Conservation (phyloP, 2,888 invertebrate species). For the Tribolium freemani region DNA sequence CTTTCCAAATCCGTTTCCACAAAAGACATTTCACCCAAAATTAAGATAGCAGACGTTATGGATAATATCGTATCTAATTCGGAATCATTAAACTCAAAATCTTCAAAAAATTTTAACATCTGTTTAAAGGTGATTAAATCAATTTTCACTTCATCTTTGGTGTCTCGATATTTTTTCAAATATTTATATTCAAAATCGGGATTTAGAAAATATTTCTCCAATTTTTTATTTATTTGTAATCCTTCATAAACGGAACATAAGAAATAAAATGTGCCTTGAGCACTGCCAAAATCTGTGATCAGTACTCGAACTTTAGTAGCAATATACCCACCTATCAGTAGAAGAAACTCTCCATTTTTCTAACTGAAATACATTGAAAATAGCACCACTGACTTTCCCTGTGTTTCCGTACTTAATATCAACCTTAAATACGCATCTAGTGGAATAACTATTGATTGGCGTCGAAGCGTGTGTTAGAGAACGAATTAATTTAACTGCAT, state of each 20-base stretch:
- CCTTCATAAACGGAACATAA: slow-evolving; percentile 93
- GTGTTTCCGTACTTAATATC: slow-evolving; percentile 86
- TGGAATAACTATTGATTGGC: slow-evolving; percentile 87
- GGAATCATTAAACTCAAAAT: slow-evolving; percentile 80
- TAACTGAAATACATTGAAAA: slow-evolving; percentile 87
- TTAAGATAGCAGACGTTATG: slow-evolving; percentile 80
- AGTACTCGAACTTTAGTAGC: background rate
- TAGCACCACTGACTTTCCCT: slow-evolving; percentile 90
- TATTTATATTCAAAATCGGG: slow-evolving; percentile 81
- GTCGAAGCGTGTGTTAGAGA: slow-evolving; percentile 89
- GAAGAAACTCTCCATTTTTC: slow-evolving; percentile 92
- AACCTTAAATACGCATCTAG: slow-evolving; percentile 80
- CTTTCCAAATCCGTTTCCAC: slow-evolving; percentile 78
- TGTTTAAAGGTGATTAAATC: slow-evolving; percentile 75
- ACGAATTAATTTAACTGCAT: slow-evolving; percentile 80
- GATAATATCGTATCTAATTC: slow-evolving; percentile 80
- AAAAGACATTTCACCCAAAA: slow-evolving; percentile 86
- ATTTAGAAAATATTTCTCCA: slow-evolving; percentile 78
- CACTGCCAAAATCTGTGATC: slow-evolving; percentile 70
- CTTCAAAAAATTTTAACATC: slow-evolving; percentile 75
- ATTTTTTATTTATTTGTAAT: slow-evolving; percentile 77
- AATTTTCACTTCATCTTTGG: slow-evolving; percentile 70
- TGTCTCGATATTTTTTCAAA: slow-evolving; percentile 68
- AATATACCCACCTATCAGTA: slow-evolving; percentile 75
- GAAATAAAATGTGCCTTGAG: slow-evolving; percentile 90